Conservation (phyloP, 2,113 vertebrate species). For the Camelus bactrianus region DNA sequence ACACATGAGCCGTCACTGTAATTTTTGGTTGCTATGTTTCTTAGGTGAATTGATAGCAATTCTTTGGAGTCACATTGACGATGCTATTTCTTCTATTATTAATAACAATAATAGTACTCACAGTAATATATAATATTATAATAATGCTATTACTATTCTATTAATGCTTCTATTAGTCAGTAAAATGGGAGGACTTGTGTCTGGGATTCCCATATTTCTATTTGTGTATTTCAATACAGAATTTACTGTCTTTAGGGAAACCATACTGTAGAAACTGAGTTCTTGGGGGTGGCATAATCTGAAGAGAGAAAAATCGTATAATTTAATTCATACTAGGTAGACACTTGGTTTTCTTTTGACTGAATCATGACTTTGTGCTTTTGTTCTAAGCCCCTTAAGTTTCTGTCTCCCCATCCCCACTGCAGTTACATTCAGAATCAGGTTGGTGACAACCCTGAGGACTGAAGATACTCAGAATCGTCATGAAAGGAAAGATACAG, state of each 20-base stretch:
- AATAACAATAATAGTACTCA: too few relatives aligned
- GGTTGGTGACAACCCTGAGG: background rate
- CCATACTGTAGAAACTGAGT: background rate
- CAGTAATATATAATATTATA: too few relatives aligned
- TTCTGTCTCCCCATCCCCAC: background rate
- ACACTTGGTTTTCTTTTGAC: background rate
- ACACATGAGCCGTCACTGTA: fast-evolving
- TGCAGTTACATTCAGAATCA: background rate
- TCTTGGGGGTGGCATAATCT: background rate
- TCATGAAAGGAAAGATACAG: background rate
- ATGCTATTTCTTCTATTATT: background rate
- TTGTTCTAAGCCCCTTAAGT: background rate
- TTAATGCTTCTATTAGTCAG: background rate
- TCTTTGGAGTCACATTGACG: background rate
- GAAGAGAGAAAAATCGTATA: background rate
- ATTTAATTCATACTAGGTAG: background rate
- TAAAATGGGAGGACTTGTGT: background rate
- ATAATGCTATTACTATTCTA: too few relatives aligned
- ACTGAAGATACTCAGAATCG: background rate
- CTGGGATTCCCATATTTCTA: background rate
- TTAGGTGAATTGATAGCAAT: background rate
- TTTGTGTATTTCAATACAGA: background rate
- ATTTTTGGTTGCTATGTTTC: background rate
- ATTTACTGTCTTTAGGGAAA: background rate
- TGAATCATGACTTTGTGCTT: background rate